Percentiles rank a stretch among this genome's conserved stretches.
phyloP scores from a whole-genome alignment of 2,797 vertebrate species.

The Trachops cirrhosus region DNA sequence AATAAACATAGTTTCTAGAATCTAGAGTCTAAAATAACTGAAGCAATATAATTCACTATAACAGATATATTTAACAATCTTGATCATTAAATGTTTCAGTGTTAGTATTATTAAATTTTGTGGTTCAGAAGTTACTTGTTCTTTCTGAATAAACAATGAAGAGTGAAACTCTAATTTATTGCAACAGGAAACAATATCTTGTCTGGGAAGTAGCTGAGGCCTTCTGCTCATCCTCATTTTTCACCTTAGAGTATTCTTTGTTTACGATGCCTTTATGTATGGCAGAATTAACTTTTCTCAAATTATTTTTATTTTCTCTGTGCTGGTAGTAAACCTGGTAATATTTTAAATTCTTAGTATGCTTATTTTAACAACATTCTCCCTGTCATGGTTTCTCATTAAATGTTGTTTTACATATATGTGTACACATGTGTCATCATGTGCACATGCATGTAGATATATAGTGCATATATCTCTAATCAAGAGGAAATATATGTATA shows the following conservation, averaged over 20 bases:
- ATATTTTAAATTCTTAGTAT: not conserved
- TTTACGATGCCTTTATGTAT: not conserved
- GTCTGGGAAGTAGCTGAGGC: conserved; percentile 11
- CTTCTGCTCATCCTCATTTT: not conserved
- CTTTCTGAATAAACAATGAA: conserved; percentile 18
- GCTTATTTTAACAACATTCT: not conserved
- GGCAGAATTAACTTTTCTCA: not conserved
- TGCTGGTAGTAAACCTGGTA: not conserved
- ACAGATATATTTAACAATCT: not conserved
- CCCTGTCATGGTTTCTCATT: not conserved
- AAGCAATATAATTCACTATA: not conserved
- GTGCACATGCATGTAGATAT: not conserved
- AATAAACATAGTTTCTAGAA: not conserved
- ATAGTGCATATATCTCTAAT: not conserved
- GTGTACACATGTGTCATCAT: not conserved
- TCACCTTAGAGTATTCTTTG: not conserved
- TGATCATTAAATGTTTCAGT: not conserved
- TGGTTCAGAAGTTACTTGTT: not conserved
- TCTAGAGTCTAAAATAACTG: not conserved
- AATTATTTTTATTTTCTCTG: not conserved
- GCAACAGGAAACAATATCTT: not conserved
- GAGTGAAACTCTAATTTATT: not conserved
- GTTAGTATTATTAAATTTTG: not conserved
- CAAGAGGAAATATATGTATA: not conserved
- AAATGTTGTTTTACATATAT: not conserved